A percentile compares a stretch with the other conserved stretches of the same genome.
phyloP scores from a whole-genome alignment of 2,113 vertebrate genomes.

The Tapirus terrestris region DNA sequence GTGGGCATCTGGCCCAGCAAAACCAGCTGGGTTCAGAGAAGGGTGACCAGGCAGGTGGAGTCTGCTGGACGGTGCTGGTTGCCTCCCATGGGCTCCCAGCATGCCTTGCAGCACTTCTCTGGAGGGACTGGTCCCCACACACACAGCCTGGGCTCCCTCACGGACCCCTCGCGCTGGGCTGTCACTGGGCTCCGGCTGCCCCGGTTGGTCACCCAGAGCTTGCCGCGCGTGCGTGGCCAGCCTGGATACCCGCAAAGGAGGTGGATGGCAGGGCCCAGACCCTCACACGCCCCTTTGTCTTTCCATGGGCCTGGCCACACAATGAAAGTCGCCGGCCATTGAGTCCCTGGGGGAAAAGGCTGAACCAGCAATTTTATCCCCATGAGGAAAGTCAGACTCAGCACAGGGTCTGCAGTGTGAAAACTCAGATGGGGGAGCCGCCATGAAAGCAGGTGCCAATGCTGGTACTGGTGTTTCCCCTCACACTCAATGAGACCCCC shows the following conservation, averaged over 20 bases:
- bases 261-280: accelerated
- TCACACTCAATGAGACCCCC: accelerated
- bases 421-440: accelerated
- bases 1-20: not conserved
- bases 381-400: not conserved
- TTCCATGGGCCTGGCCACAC: not conserved
- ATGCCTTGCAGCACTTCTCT: not conserved
- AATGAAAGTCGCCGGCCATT: accelerated
- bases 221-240: accelerated
- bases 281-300: not conserved
- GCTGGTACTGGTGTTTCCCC: accelerated
- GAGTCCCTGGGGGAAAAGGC: not conserved
- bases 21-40: not conserved
- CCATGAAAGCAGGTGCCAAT: accelerated
- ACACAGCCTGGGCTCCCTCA: not conserved
- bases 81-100: not conserved
- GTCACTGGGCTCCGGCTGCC: too few species aligned
- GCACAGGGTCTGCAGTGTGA: accelerated
- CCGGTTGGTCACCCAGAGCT: not conserved
- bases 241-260: not conserved
- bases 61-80: accelerated
- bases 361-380: not conserved
- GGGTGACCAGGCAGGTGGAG: not conserved
- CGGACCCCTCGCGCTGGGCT: accelerated
- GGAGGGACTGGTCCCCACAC: not conserved